These are phyloP conservation scores for Haplochromis burtoni DNA, from an alignment of 2,113 vertebrate species.

Conservation along the genomic window DNA sequence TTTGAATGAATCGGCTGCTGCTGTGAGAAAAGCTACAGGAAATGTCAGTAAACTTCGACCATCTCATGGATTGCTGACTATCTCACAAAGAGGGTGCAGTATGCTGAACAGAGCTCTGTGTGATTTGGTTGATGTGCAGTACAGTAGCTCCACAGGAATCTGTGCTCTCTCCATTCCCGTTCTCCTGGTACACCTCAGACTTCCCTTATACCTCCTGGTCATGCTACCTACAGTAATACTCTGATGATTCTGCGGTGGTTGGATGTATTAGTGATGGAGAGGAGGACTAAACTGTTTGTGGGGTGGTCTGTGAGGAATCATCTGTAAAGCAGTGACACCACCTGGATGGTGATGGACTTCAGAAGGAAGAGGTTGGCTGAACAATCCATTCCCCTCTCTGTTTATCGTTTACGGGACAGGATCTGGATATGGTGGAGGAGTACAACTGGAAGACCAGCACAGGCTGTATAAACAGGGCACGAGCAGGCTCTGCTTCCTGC, in stretches of 20 bases:
- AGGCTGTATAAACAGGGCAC: background rate
- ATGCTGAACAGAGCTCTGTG: background rate
- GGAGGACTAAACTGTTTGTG: background rate
- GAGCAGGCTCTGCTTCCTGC: background rate
- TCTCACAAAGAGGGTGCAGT: background rate
- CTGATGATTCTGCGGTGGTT: accelerated
- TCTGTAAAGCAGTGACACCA: background rate
- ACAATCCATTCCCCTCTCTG: background rate
- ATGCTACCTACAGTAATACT: background rate
- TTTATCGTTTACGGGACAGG: background rate
- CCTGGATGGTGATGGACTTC: background rate
- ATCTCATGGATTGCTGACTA: background rate
- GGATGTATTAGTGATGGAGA: background rate
- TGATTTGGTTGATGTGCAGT: background rate
- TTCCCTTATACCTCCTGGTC: background rate
- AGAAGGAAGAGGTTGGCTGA: background rate
- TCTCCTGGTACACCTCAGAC: background rate
- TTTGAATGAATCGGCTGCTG: background rate
- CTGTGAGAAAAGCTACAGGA: background rate
- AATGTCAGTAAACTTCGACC: background rate
- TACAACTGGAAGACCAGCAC: background rate
- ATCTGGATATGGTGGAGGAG: background rate
- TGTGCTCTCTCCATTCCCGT: background rate
- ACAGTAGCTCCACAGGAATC: background rate
- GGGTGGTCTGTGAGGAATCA: background rate